Percentiles rank a stretch among this genome's conserved stretches.
phyloP scores from a whole-genome alignment of 2,888 invertebrate species.

The Clistopyga incitator region DNA sequence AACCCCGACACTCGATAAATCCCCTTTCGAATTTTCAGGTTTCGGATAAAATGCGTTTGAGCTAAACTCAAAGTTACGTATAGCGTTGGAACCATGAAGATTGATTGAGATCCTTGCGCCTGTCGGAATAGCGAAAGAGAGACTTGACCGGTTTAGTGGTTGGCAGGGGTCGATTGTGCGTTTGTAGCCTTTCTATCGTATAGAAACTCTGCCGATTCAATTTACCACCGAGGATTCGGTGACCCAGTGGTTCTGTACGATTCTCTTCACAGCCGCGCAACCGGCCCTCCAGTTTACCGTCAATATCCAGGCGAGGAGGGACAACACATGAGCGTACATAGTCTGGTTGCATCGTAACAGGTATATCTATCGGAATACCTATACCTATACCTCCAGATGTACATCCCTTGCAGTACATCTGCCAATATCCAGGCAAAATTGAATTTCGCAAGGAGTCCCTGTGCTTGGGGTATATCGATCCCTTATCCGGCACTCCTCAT shows the following conservation, averaged over 20 bases:
- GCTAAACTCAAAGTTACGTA: conserved; percentile 37
- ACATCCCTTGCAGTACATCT: conserved; percentile 49
- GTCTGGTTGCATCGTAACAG: conserved; percentile 24
- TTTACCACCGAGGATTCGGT: conserved; percentile 56
- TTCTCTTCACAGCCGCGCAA: conserved; percentile 62
- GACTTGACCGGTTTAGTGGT: not conserved
- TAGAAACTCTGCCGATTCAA: conserved; percentile 51
- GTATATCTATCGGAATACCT: not conserved
- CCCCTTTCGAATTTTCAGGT: conserved; percentile 15
- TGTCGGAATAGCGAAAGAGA: conserved; percentile 22
- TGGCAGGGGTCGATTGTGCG: not conserved
- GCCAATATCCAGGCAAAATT: conserved; percentile 61
- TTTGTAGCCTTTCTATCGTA: conserved; percentile 6
- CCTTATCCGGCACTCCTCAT: conserved; percentile 35
- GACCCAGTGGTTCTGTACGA: conserved; percentile 54
- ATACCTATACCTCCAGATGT: conserved; percentile 9
- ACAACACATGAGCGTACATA: conserved; percentile 29
- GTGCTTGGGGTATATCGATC: conserved; percentile 56
- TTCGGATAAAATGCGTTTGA: conserved; percentile 2
- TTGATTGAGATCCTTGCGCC: conserved; percentile 26
- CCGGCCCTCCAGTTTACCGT: conserved; percentile 49
- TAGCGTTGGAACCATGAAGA: conserved; percentile 31
- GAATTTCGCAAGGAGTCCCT: conserved; percentile 49
- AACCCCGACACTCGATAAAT: conserved; percentile 4
- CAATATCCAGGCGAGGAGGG: conserved; percentile 26